Percentiles rank a stretch among this genome's conserved stretches.
phyloP scores from a whole-genome alignment of 2,113 vertebrate genomes.

The Chamaetylas fuelleborni region DNA sequence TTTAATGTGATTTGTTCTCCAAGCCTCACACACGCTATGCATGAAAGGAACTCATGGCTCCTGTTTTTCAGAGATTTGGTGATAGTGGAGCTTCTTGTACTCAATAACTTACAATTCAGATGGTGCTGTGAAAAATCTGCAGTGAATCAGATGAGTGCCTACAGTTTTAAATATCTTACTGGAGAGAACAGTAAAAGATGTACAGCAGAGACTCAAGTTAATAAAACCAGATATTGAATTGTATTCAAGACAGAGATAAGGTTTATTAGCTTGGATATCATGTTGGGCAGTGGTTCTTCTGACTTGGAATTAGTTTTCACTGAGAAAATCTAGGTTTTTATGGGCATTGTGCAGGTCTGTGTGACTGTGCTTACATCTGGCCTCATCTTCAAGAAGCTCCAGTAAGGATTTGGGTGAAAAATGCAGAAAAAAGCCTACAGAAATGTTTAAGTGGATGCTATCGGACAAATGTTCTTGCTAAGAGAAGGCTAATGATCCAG shows the following conservation, averaged over 20 bases:
- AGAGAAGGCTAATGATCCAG: background rate
- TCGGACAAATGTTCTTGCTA: background rate
- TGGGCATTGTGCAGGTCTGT: background rate
- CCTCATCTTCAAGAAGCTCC: background rate
- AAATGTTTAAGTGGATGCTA: background rate
- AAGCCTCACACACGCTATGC: background rate
- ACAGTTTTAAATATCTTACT: background rate
- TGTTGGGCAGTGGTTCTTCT: background rate
- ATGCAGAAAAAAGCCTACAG: background rate
- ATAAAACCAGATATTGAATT: background rate
- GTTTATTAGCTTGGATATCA: background rate
- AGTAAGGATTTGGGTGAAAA: background rate
- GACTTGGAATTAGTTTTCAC: background rate
- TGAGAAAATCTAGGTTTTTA: background rate
- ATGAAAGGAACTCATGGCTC: background rate
- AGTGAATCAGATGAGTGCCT: background rate
- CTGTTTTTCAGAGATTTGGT: background rate
- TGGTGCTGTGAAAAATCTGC: background rate
- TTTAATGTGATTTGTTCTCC: background rate
- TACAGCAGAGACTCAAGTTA: background rate
- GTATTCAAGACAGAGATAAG: background rate
- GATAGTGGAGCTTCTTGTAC: background rate
- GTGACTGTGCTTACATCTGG: background rate
- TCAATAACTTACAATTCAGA: background rate
- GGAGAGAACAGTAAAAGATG: background rate